Base-by-base conservation (phyloP, 1,140 invertebrate species). In the Heliconius congener region DNA sequence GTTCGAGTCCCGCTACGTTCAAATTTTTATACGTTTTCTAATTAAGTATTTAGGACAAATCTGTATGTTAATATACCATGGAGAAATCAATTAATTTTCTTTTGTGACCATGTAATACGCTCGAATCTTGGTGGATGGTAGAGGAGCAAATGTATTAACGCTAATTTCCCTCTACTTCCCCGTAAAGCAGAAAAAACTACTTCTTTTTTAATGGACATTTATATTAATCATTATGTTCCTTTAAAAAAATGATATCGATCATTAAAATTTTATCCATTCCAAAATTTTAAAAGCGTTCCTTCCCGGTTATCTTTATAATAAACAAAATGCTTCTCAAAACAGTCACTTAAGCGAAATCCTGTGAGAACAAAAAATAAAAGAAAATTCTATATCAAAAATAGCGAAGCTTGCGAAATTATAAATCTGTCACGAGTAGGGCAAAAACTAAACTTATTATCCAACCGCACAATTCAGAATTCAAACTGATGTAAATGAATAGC, bases 401-500 rank as follows among this genome's bases (percentile, higher is more conserved):
- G 27, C 60, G 3, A 3, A 16, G 60, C 4, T 18, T 27, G 11
- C 27, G 60, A 66, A 30, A 66, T 66, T 66, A 66, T 66, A 30
- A 66, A 30, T 66, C 60, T 66, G 60, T 27, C 60, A 27, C 60
- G 27, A 66, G 60, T 66, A 13, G 11, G 60, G 23, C 60, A 66
- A 30, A 66, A 66, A 66, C 27, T 66, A 66, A 66, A 66, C 60
- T 66, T 66, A 66, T 66, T 66, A 66, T 18, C 60, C 1, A 5
- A 18, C 27, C 27, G 27, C 13, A 66, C 23, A 66, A 66, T 66
- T 66, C 13, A 66, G 60, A 66, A n/a, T 23, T 66, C 27, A 30
- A 30, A 66, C 23, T 66, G 60, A 66, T 30, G 60, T 30, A 66
- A 66, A 66, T 66, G 60, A 66, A 66, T 30, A 66, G 60, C 27